Evolutionary conservation across 92 coral and sea anemone genomes (phyloP), one percentile per base, ranked within the genome.

Genomic region (Porites evermanni): DNA sequence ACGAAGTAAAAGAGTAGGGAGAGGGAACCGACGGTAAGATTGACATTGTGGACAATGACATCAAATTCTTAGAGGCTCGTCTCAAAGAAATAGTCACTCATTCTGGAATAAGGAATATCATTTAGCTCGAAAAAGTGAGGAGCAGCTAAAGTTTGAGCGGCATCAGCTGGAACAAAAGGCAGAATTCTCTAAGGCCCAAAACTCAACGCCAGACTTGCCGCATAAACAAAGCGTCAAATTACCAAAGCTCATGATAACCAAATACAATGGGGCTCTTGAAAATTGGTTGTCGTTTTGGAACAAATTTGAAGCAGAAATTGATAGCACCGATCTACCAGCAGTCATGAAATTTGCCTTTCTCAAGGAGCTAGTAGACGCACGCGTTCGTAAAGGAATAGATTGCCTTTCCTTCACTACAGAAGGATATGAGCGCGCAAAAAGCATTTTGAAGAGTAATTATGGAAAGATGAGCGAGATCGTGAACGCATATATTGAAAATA

Each of bases 381-480:
- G 88, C 12, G 86, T 87, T 10, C 61, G 64, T 10, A 63, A 75
- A 2, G 81, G 70, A 12, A 87, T 91, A 2, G 91, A 87, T 54
- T 86, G 94, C 4, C 91, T 83, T 78, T 89, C 94, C 32, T 91
- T 87, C 75, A 66, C 89, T 4, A 70, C 86, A 9, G 91, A 87
- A 65, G 91, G 87, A 61, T 86, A 90, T 26, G 32, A 26, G 32
- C 32, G 2, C 32, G 32, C 32, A 26, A 26, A 26, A 26, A 26
- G 32, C 2, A 91, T 91, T 26, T 38, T 88, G 1, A 84, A 91
- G 72, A 12, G 92, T 6, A 88, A 77, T 44, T 84, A 91, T 54
- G 91, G 89, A 75, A 91, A 91, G 80, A 77, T 65, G 20, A 80
- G 75, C 54, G 94, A 91, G 83, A 91, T 91, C 54, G 29, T 91